phyloP scores from a whole-genome alignment of 2,888 invertebrate species.

The Heliconius charithonia region DNA sequence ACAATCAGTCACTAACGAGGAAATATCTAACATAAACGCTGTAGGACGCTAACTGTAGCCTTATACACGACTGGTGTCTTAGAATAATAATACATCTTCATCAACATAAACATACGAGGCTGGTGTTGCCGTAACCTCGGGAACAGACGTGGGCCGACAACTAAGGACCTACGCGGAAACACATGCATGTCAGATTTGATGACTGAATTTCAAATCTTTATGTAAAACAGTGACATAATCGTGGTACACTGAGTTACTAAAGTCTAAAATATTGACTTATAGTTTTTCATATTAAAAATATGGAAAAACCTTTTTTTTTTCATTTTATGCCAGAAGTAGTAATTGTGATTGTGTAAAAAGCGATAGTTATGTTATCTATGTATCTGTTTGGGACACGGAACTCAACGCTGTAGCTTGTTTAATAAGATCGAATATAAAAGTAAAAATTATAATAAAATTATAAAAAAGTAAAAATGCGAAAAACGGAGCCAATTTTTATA shows the following conservation, averaged over 20 bases:
- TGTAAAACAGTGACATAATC: slow-evolving; percentile 11
- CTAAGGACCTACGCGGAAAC: slow-evolving; percentile 78
- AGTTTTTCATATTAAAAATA: background rate
- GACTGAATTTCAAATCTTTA: slow-evolving; percentile 47
- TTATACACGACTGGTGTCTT: slow-evolving; percentile 57
- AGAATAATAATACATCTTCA: slow-evolving; percentile 72
- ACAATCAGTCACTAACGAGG: slow-evolving; percentile 42
- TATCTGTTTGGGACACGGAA: background rate
- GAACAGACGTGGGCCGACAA: slow-evolving; percentile 72
- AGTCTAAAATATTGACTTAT: background rate
- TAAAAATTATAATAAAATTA: no score
- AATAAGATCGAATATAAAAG: background rate
- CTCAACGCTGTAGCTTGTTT: background rate
- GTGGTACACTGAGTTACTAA: background rate
- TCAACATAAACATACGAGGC: slow-evolving; percentile 58
- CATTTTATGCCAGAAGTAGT: background rate
- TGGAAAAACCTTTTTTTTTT: background rate
- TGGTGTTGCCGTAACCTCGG: slow-evolving; percentile 66
- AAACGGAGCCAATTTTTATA: background rate
- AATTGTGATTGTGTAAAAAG: no score
- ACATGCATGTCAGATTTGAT: slow-evolving; percentile 59
- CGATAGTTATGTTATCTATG: no score
- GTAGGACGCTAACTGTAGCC: slow-evolving; percentile 45
- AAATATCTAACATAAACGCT: slow-evolving; percentile 41
- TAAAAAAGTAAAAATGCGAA: no score